A percentile compares a stretch with the other conserved stretches of the same genome.
Conservation (phyloP, 64 coral and sea anemone species). For the Stylophora pistillata region DNA sequence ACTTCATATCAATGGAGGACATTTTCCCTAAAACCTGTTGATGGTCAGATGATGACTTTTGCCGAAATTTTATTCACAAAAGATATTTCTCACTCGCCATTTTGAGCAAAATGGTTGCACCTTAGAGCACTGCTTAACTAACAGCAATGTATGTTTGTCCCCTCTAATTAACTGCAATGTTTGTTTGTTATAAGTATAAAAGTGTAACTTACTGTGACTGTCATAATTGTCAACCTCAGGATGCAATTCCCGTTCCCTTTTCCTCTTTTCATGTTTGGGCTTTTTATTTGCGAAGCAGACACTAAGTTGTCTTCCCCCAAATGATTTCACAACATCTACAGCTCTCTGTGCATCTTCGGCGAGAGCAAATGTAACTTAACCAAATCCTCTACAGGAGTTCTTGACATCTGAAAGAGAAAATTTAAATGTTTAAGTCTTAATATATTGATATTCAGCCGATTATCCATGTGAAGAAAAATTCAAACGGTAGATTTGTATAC, state of each 20-base stretch:
- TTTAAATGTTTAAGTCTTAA: neutral
- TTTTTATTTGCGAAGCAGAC: conserved; percentile 84
- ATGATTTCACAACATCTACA: conserved; percentile 36
- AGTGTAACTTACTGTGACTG: neutral
- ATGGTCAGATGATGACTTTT: no score
- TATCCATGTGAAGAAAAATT: neutral
- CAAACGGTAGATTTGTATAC: neutral
- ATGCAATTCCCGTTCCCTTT: neutral
- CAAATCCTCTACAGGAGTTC: conserved; percentile 84
- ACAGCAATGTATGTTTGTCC: no score
- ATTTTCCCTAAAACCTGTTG: no score
- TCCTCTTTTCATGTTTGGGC: conserved; percentile 63
- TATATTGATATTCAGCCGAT: neutral
- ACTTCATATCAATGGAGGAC: no score
- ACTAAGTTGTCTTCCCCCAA: conserved; percentile 69
- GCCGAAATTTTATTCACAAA: no score
- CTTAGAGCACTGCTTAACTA: no score
- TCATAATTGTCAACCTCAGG: conserved; percentile 3
- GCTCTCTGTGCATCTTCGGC: conserved; percentile 92
- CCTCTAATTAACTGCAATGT: no score
- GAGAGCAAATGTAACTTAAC: conserved; percentile 91
- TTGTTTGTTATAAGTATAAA: neutral
- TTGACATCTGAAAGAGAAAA: conserved; percentile 33
- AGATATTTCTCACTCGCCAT: no score
- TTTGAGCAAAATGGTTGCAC: no score